Conservation (phyloP, 2,797 vertebrate genomes). For the Agapornis canus region DNA sequence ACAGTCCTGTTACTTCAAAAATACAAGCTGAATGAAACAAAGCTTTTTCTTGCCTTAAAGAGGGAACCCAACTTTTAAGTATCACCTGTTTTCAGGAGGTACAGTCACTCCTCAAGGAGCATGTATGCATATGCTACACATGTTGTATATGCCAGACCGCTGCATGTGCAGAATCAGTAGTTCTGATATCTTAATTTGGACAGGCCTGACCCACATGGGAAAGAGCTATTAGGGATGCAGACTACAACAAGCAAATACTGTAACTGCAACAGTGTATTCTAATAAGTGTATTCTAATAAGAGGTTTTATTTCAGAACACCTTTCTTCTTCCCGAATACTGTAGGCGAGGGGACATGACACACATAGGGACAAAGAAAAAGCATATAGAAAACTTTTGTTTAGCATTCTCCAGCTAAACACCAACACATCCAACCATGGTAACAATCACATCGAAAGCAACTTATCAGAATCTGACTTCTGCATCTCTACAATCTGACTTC, state of each 20-base stretch:
- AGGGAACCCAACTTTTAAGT: neutral
- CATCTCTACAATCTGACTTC: neutral
- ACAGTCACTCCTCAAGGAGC: neutral
- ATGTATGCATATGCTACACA: neutral
- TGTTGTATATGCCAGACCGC: neutral
- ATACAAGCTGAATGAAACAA: neutral
- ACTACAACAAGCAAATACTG: neutral
- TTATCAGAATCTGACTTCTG: neutral
- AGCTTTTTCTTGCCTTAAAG: neutral
- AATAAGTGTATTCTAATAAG: neutral
- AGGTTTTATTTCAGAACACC: neutral
- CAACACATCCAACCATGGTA: rapidly evolving
- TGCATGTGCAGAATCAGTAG: neutral
- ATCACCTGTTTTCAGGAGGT: neutral
- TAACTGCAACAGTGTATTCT: neutral
- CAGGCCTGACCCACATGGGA: neutral
- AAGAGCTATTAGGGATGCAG: neutral
- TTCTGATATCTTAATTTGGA: neutral
- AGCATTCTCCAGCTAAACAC: neutral
- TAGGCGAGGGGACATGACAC: rapidly evolving
- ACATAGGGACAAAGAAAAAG: neutral
- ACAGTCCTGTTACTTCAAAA: neutral
- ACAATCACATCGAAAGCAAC: neutral
- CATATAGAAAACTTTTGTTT: neutral
- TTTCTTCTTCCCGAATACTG: neutral